Conservation (phyloP, 1,140 invertebrate species). For the Arctopsyche grandis region DNA sequence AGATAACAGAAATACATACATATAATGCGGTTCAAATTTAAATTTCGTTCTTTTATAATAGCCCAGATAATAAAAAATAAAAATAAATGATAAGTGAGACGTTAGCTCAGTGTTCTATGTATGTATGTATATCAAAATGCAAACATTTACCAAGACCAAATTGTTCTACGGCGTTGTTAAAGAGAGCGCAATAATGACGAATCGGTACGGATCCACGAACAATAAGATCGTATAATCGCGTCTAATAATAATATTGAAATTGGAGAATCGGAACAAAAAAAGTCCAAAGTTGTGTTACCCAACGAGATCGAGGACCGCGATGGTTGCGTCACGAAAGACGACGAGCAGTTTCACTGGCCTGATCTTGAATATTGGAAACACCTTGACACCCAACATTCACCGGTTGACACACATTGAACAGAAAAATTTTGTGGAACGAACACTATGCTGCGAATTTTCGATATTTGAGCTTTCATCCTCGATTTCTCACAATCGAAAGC, state of each 20-base stretch:
- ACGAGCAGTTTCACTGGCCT: background rate
- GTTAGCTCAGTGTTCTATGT: background rate
- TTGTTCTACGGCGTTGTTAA: background rate
- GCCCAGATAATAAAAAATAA: too few species aligned
- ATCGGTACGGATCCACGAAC: background rate
- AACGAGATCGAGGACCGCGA: background rate
- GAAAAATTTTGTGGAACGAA: background rate
- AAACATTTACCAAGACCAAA: background rate
- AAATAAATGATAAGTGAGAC: slow-evolving; percentile 5
- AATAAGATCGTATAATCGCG: background rate
- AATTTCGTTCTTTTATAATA: too few species aligned
- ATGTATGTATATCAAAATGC: background rate
- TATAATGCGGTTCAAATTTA: too few species aligned
- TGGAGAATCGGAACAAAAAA: background rate
- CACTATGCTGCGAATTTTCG: background rate
- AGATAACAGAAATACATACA: too few species aligned
- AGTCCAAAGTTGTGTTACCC: background rate
- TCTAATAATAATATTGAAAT: background rate
- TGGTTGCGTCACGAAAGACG: slow-evolving; percentile 12
- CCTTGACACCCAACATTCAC: slow-evolving; percentile 17
- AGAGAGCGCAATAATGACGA: background rate
- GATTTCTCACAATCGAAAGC: too few species aligned
- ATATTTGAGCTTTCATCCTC: background rate
- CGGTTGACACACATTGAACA: slow-evolving; percentile 19
- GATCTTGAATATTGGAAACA: slow-evolving; percentile 29